Base-by-base conservation (phyloP, 2,888 invertebrate genomes). In the Crepidodera aurea region DNA sequence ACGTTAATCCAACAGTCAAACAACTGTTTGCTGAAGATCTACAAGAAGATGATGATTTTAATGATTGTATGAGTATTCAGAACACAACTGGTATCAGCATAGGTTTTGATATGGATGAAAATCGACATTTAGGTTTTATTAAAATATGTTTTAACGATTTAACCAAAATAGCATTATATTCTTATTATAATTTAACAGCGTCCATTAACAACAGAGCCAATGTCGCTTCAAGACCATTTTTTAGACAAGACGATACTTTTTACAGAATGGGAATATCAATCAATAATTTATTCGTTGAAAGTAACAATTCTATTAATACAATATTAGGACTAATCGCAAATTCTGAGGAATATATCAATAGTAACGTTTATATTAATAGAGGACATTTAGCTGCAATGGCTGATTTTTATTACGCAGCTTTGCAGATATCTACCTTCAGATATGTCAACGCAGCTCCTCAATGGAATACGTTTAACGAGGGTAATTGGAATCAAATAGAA, bases 381-480 rank as follows among this genome's bases (percentile, higher is more conserved):
- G 85, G 86, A n/a, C 86, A 85, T 73, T 71, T 85, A 51, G 79
- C 82, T 0, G 83, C 86, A 6, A 84, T 82, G 68, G 78, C 81
- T 0, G 86, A 86, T 74, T 82, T 83, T 67, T 81, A 85, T 54
- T 85, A 82, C 71, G 82, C 78, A 15, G 73, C 77, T 3, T 83
- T 85, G 62, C 85, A 86, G 65, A 75, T 79, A n/a, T 81, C 83
- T 3, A 84, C 84, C 2, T 42, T 7, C 19, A 84, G 82, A 70
- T 86, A 83, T 69, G 75, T 84, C 8, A 86, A 86, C 71, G 82
- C 76, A 0, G 83, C 83, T 0, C 86, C 86, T 0, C 86, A 83
- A 68, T 83, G 82, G 83, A 80, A 81, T 46, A 75, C 71, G 1
- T 74, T 83, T 62, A 83, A 83, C 65, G 78, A 73, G 3, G 80